Base-by-base conservation (phyloP, 2,888 invertebrate species). In the Hymenopus coronatus region DNA sequence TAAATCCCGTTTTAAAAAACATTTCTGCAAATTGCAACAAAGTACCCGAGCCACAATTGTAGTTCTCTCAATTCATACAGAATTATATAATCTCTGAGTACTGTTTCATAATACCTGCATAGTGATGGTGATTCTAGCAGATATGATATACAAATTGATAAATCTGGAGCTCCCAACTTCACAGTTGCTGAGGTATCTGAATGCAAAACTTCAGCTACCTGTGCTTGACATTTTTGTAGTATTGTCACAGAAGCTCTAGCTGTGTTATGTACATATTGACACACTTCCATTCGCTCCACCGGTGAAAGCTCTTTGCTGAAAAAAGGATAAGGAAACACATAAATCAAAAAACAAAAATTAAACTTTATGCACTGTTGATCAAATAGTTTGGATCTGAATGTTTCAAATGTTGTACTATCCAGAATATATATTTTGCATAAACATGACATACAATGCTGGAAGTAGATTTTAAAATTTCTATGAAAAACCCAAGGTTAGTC, bases 241-340 rank as follows among this genome's bases (percentile, higher is more conserved):
- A 93, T 91, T 3, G 93, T 92, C 27, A 94, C 92, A 46, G 93
- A 90, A 33, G 93, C 92, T 46, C 94, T 93, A n/a, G 93, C 90
- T n/a, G 93, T 90, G 91, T 93, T 94, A 90, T 94, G 94, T 12
- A 94, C 92, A 90, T 92, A 93, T 0, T 88, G 46, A 54, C 89
- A 90, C 14, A 90, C 25, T 84, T 91, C 91, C 89, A 90, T 90
- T 81, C 90, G 91, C 82, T 90, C 89, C 28, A 91, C 90, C 14
- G 91, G 91, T 7, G 91, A 90, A 81, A 91, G 84, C 33, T 89
- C 88, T 82, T 84, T 33, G 15, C 88, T 88, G 85, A n/a, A 88
- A 88, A 70, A 28, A 20, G 40, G n/a, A 81, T 28, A 28, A 28
- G 15, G 15, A 12, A 81, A 28, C 15, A 82, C 0, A 1, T 30